phyloP scores from a whole-genome alignment of 1,140 invertebrate species.

The Euwallacea similis region DNA sequence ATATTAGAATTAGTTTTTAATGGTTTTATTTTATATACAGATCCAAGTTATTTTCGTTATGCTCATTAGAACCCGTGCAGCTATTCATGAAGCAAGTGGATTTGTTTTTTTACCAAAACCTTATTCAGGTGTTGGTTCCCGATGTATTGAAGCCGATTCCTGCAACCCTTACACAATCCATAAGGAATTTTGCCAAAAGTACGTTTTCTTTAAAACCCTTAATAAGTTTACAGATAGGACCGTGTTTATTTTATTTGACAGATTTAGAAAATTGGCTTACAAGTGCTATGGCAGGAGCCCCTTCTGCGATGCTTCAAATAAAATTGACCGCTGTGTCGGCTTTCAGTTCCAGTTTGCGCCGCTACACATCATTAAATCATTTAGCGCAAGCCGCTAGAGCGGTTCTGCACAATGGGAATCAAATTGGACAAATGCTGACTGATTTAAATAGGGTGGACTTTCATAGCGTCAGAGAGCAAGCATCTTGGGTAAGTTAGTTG shows the following conservation, averaged over 20 bases:
- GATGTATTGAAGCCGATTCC: constrained; percentile 95
- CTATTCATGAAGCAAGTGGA: constrained; percentile 75
- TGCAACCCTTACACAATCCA: constrained; percentile 89
- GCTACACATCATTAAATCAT: constrained; percentile 98
- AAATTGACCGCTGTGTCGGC: constrained; percentile 87
- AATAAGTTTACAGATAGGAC: constrained; percentile 3
- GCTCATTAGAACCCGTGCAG: constrained; percentile 59
- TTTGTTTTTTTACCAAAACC: constrained; percentile 92
- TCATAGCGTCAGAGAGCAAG: constrained; percentile 91
- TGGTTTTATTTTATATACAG: constrained; percentile 44
- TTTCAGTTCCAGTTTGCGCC: constrained; percentile 90
- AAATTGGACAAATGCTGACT: constrained; percentile 96
- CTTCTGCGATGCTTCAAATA: constrained; percentile 79
- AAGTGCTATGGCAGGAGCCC: constrained; percentile 83
- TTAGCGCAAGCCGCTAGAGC: constrained; percentile 94
- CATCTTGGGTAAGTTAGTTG: constrained; percentile 75
- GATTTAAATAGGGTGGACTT: constrained; percentile 98
- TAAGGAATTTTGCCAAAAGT: constrained; percentile 89
- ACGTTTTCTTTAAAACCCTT: not conserved
- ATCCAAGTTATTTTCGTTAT: constrained; percentile 63
- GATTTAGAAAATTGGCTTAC: constrained; percentile 86
- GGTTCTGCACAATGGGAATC: constrained; percentile 92
- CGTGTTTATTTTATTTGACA: constrained; percentile 35
- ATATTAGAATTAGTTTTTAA: not conserved
- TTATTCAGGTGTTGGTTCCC: constrained; percentile 94